Evolutionary conservation across 2,113 vertebrate genomes (phyloP), one percentile per base, ranked within the genome.

Genomic region (Chloebia gouldiae): DNA sequence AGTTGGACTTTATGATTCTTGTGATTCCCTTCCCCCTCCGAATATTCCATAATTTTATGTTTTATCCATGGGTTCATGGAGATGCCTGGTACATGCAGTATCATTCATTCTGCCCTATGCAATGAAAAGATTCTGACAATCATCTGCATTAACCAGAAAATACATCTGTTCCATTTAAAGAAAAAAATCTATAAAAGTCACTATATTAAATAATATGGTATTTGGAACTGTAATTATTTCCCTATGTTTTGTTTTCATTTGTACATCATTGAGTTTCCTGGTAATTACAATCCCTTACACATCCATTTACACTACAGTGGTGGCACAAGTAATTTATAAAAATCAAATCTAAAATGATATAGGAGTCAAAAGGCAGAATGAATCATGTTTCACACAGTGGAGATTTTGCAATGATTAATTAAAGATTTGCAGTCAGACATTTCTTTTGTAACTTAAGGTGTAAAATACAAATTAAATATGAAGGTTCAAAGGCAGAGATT

Each of bases 391-490:
- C 84, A 66, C n/a, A 66, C 73, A 82, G 37, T 92, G 54, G 59
- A 93, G 28, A 85, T 82, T 91, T 94, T 89, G 13, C 23, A 86
- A 20, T 95, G 70, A 94, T 85, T 96, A 93, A 92, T 94, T 95
- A 73, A 94, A 88, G 60, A 85, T 81, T 84, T 90, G 54, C 37
- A 88, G 60, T 40, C 70, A 92, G 65, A 79, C 25, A 77, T 90
- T 75, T 88, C 68, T 91, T 79, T 88, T 35, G 9, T 53, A 57
- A 87, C 11, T 79, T 73, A 69, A 93, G 1, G 12, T 49, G 60
- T 13, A 91, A 75, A 77, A 60, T 68, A 33, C 28, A 91, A 94
- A 85, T 92, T 94, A 88, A 96, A 44, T 63, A 59, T 24, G 77
- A 93, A 91, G 20, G 40, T 77, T 92, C 56, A 87, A 54, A 94